Base-by-base conservation (phyloP, 1,140 invertebrate species). In the Euborellia annulipes region DNA sequence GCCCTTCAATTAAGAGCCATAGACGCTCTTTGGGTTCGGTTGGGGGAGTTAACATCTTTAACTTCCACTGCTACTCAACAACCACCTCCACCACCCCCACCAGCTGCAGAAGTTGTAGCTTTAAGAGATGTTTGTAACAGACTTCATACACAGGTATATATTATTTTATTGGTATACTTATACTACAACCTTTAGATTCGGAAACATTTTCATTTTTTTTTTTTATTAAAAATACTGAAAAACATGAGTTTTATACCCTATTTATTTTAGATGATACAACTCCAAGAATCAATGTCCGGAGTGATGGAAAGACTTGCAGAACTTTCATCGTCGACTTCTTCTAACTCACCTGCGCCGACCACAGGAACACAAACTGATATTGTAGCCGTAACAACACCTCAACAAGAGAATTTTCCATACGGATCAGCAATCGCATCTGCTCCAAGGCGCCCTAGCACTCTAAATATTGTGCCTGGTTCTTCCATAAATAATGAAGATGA, bases 241-340 rank as follows among this genome's bases (percentile, higher is more conserved):
- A n/a, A n/a, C n/a, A n/a, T n/a, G n/a, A n/a, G n/a, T n/a, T n/a
- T n/a, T n/a, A n/a, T n/a, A n/a, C n/a, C n/a, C n/a, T n/a, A n/a
- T n/a, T n/a, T n/a, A 46, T 50, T 48, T 36, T 53, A 82, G 75
- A 79, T 85, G 23, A 76, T 77, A 54, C 76, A 82, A 57, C 58
- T 85, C 9, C 81, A 83, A 56, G 72, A 73, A 45, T 80, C 79
- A 8, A 82, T 85, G 75, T 69, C 75, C 36, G 77, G 82, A 51
- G 78, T 85, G 53, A 66, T 80, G 42, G 73, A 75, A 42, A 79
- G 76, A 8, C 73, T 72, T 52, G 73, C 68, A 46, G 23, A 27
- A 11, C 11, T 27, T 6, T 27, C 23, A 4, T 6, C 23, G 4
- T 27, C 11, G 23, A 27, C 4, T 27, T 27, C 23, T 27, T 4